Percentiles rank a stretch among this genome's conserved stretches.
These are phyloP conservation scores for Hydrolagus affinis DNA, from an alignment of 2,113 vertebrate species.

Conservation along the genomic window DNA sequence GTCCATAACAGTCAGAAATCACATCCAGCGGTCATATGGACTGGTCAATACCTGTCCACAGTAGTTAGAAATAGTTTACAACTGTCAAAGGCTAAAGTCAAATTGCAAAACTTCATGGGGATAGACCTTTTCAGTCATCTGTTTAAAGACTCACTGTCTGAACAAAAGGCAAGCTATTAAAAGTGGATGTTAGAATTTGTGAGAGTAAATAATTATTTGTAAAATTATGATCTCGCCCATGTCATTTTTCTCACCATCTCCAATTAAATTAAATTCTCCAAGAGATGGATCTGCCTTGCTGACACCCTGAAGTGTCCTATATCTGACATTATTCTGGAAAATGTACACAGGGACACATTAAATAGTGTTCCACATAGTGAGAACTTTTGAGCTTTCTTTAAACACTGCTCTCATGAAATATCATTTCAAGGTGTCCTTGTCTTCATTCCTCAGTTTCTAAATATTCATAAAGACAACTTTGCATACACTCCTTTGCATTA, in stretches of 20 bases:
- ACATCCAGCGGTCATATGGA: background rate
- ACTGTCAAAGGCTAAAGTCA: constrained; percentile 21
- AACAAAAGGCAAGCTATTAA: background rate
- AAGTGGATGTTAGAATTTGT: background rate
- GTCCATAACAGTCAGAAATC: constrained; percentile 24
- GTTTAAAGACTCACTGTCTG: background rate
- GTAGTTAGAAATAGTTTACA: background rate
- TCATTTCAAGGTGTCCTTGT: constrained; percentile 31
- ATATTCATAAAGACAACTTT: constrained; percentile 31
- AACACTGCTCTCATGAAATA: constrained; percentile 13
- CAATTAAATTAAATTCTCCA: background rate
- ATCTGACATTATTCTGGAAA: background rate
- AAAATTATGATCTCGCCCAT: background rate
- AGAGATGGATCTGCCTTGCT: background rate
- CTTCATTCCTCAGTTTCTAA: constrained; percentile 26
- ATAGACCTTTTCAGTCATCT: background rate
- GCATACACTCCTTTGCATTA: constrained; percentile 8
- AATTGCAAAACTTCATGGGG: background rate
- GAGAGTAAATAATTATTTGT: background rate
- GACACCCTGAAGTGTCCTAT: background rate
- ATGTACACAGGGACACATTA: background rate
- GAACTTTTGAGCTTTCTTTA: constrained; percentile 22
- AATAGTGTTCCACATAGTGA: background rate
- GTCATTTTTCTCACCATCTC: background rate
- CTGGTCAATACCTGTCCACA: constrained; percentile 30